Percentiles rank a stretch among this genome's conserved stretches.
These are phyloP conservation scores for Nyctereutes procyonoides DNA, from an alignment of 2,113 vertebrate species.

Conservation along the genomic window DNA sequence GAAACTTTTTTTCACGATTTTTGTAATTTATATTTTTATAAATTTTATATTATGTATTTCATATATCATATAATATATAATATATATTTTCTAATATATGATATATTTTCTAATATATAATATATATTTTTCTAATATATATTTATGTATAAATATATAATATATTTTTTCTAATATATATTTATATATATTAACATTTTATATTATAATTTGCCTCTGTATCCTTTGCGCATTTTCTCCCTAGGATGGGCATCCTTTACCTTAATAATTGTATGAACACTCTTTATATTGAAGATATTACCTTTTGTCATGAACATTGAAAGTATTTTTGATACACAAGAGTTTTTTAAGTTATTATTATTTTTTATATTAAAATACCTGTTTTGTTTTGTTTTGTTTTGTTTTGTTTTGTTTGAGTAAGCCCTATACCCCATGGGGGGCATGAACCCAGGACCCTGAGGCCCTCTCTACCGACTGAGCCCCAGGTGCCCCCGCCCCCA, in stretches of 20 bases:
- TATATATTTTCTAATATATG: too few relatives aligned
- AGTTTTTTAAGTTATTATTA: background rate
- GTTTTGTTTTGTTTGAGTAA: background rate
- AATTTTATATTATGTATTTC: too few relatives aligned
- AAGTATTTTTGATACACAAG: constrained; percentile 5
- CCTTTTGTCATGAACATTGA: background rate
- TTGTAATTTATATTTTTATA: background rate
- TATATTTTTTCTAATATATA: too few relatives aligned
- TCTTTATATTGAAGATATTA: background rate
- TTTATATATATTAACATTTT: too few relatives aligned
- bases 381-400: background rate
- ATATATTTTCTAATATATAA: too few relatives aligned
- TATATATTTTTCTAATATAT: too few relatives aligned
- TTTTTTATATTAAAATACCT: constrained; percentile 11
- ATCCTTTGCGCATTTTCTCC: background rate
- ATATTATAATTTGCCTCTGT: background rate
- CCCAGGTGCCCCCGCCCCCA: background rate
- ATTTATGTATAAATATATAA: too few relatives aligned
- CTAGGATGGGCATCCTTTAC: background rate
- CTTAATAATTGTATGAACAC: background rate
- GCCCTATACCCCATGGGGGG: background rate
- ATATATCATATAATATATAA: too few relatives aligned
- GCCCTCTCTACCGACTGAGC: background rate
- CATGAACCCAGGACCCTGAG: background rate
- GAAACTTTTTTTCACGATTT: background rate